These are phyloP conservation scores for Pelvicachromis taeniatus DNA, from an alignment of 2,113 vertebrate species.

Conservation along the genomic window DNA sequence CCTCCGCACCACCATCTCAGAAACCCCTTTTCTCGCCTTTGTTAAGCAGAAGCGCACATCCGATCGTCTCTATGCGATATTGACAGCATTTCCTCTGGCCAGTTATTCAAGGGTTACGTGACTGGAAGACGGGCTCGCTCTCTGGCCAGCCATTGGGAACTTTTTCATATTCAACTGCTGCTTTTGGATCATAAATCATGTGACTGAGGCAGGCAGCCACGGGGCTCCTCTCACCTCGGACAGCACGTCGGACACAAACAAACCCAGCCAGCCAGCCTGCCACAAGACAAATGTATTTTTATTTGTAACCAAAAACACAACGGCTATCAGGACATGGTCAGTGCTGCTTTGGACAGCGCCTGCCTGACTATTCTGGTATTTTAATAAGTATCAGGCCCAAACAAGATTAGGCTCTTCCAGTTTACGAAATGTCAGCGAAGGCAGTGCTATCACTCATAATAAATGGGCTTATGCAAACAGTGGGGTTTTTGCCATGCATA, in stretches of 20 bases:
- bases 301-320: slow-evolving; percentile 67
- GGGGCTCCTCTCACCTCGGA: slow-evolving; percentile 67
- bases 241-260: slow-evolving; percentile 53
- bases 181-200: slow-evolving; percentile 73
- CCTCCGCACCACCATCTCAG: slow-evolving; percentile 22
- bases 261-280: slow-evolving; percentile 37
- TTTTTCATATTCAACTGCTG: slow-evolving; percentile 41
- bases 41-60: slow-evolving; percentile 29
- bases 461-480: slow-evolving; percentile 82
- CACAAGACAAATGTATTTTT: slow-evolving; percentile 81
- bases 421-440: slow-evolving; percentile 79
- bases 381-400: slow-evolving; percentile 81
- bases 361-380: slow-evolving; percentile 74
- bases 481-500: slow-evolving; percentile 73
- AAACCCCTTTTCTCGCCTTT: slow-evolving; percentile 6
- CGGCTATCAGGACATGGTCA: slow-evolving; percentile 71
- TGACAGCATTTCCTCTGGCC: slow-evolving; percentile 23
- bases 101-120: neutral
- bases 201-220: slow-evolving; percentile 57
- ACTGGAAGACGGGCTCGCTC: neutral
- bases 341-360: slow-evolving; percentile 58
- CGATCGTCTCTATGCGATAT: slow-evolving; percentile 33
- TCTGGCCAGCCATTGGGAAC: slow-evolving; percentile 35
- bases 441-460: slow-evolving; percentile 81
- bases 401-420: slow-evolving; percentile 80